phyloP scores from a whole-genome alignment of 1,140 invertebrate species.

The Choristoneura fumiferana region DNA sequence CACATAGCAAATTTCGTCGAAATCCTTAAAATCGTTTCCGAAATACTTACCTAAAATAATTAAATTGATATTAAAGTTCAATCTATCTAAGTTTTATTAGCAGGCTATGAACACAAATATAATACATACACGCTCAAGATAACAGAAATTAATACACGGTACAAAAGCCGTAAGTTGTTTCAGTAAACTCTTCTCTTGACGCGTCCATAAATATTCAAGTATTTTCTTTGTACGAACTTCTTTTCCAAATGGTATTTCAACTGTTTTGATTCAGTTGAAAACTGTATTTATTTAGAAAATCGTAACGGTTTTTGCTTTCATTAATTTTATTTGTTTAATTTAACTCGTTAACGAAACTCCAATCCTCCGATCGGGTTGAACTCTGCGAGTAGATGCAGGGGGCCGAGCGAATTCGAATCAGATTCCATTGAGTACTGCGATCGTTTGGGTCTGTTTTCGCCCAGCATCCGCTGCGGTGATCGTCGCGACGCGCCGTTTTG shows the following conservation, averaged over 20 bases:
- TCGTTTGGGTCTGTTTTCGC: constrained; percentile 39
- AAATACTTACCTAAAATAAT: too few relatives aligned
- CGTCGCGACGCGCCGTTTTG: constrained; percentile 43
- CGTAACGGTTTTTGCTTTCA: constrained; percentile 46
- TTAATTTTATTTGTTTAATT: constrained; percentile 57
- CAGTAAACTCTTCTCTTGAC: neutral
- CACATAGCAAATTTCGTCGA: too few relatives aligned
- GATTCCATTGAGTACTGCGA: constrained; percentile 23
- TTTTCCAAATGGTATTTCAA: constrained; percentile 31
- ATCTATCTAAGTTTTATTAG: too few relatives aligned
- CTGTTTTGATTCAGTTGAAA: constrained; percentile 30
- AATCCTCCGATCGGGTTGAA: constrained; percentile 37
- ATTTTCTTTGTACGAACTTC: constrained; percentile 20
- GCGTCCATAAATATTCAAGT: constrained; percentile 14
- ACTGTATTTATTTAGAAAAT: constrained; percentile 45
- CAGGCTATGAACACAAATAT: too few relatives aligned
- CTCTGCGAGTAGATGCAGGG: neutral
- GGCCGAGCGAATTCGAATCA: constrained; percentile 7
- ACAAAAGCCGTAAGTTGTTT: neutral
- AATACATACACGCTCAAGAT: too few relatives aligned
- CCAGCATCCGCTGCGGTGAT: constrained; percentile 24
- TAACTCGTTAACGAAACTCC: constrained; percentile 53
- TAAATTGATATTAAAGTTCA: too few relatives aligned
- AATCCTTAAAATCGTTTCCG: too few relatives aligned
- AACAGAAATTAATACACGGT: too few relatives aligned